Evolutionary conservation across 2,113 vertebrate species (phyloP), one percentile per base, ranked within the genome.

Genomic region (Prolemur simus): DNA sequence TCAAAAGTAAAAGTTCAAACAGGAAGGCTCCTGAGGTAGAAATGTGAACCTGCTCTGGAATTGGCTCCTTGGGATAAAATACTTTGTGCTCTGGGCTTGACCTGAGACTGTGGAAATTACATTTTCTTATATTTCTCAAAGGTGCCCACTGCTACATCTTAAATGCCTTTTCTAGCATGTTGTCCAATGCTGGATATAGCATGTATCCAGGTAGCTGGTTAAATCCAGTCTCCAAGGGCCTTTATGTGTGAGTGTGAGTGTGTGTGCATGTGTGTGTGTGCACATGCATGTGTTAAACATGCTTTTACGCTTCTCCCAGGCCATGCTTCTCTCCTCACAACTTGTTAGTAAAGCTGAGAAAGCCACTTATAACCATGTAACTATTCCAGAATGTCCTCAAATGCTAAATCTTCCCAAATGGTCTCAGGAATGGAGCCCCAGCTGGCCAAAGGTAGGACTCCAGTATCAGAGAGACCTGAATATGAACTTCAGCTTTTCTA

Each of bases 321-420:
- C 73, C 39, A 92, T 47, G 64, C 34, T 81, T 60, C 64, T 94
- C 73, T 84, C 34, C 71, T 95, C 32, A 92, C 6, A 89, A 91
- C 77, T 86, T 92, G 92, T 78, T 73, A 80, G 68, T 78, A 78
- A 93, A 82, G 68, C 42, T 56, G n/a, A 92, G 82, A 94, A 82
- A 29, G 52, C 88, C 20, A 42, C 45, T 80, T 87, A 56, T 34
- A 77, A 68, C 71, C 11, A 29, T 32, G 4, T 66, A 78, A 42
- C 60, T 64, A 60, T 82, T 85, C 60, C 25, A 74, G 68, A 90
- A 94, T 39, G 34, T 32, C 64, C 3, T 60, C 42, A 96, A 94
- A 66, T 69, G 54, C 37, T 56, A 91, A 52, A 69, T 87, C 68
- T 93, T 92, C 39, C 63, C 34, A 80, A 54, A 84, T 21, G 34